Percentiles rank a stretch among this genome's conserved stretches.
Conservation (phyloP, 2,797 vertebrate species). For the Bufotes viridis region DNA sequence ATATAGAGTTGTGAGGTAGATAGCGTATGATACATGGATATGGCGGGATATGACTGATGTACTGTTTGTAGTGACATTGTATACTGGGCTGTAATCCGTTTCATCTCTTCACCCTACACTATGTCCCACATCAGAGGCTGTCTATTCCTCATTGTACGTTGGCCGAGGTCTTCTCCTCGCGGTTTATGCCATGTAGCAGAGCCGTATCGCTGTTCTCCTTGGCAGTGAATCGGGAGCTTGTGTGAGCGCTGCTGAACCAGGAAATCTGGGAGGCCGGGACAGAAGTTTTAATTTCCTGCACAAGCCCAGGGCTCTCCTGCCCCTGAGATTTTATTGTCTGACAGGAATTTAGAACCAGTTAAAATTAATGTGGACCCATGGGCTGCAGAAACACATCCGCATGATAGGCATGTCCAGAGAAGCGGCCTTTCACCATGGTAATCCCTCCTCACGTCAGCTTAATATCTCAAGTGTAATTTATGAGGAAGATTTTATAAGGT, state of each 20-base stretch:
- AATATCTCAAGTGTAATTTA: constrained; percentile 1
- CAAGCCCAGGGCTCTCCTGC: neutral
- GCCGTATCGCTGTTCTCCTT: constrained; percentile 13
- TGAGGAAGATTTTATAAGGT: constrained; percentile 7
- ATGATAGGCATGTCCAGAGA: neutral
- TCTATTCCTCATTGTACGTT: too few species aligned
- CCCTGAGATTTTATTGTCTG: constrained; percentile 12
- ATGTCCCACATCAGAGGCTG: neutral
- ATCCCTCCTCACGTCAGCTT: neutral
- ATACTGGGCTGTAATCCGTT: too few species aligned
- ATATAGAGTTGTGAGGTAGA: too few species aligned
- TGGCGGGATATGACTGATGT: too few species aligned
- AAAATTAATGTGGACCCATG: constrained; percentile 7
- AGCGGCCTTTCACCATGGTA: neutral
- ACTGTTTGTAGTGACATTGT: too few species aligned
- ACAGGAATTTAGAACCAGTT: constrained; percentile 42
- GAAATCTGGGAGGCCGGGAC: constrained; percentile 37
- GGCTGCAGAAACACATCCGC: neutral
- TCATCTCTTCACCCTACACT: neutral
- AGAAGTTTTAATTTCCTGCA: constrained; percentile 55
- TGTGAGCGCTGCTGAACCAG: constrained; percentile 24
- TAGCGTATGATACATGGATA: too few species aligned
- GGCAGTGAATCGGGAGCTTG: constrained; percentile 2
- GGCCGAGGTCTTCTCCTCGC: neutral
- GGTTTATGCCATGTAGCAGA: constrained; percentile 1